phyloP scores from a whole-genome alignment of 2,113 vertebrate genomes.

The Vireo altiloquus region DNA sequence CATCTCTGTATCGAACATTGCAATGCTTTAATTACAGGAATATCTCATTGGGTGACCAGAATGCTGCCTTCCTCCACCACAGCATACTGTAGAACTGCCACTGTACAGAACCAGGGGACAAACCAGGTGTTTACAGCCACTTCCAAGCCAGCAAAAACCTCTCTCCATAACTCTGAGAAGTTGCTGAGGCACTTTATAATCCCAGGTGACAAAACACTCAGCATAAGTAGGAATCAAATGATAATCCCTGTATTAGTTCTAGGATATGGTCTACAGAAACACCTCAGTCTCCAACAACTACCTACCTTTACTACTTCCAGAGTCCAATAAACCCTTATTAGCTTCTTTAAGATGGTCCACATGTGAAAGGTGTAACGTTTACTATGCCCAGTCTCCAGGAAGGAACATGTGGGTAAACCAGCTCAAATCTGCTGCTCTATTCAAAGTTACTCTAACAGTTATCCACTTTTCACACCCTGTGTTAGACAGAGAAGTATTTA shows the following conservation, averaged over 20 bases:
- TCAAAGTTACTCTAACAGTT: not conserved
- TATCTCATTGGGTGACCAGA: not conserved
- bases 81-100: not conserved
- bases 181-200: not conserved
- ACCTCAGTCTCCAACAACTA: not conserved
- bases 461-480: not conserved
- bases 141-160: not conserved
- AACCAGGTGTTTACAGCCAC: not conserved
- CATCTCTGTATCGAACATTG: not conserved
- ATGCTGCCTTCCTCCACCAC: not conserved
- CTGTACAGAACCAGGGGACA: not conserved
- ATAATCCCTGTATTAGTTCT: not conserved
- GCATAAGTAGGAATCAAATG: not conserved
- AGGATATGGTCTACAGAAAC: not conserved
- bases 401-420: not conserved
- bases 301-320: not conserved
- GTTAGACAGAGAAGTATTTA: not conserved
- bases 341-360: not conserved
- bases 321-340: not conserved
- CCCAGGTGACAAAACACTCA: not conserved
- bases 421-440: not conserved
- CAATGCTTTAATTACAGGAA: not conserved
- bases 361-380: fast-evolving
- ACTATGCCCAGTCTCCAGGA: not conserved
- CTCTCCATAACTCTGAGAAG: not conserved